These are phyloP conservation scores for Scleropages formosus DNA, from an alignment of 2,797 vertebrate species.

Conservation along the genomic window DNA sequence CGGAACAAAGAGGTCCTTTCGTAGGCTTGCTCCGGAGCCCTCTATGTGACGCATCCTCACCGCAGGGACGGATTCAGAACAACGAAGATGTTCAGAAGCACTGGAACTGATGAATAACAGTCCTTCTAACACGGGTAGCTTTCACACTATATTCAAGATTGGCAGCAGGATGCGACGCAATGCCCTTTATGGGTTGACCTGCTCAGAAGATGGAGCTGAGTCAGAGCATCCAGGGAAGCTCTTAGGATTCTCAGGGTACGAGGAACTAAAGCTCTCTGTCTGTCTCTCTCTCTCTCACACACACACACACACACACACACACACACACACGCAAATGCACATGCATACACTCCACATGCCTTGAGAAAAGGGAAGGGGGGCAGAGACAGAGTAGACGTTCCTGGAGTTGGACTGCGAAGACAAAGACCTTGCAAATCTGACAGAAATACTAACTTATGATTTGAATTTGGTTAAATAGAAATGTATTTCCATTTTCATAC, in stretches of 20 bases:
- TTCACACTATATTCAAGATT: no score
- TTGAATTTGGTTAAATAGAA: not conserved
- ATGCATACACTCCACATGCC: no score
- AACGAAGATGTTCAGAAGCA: not conserved
- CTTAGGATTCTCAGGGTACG: no score
- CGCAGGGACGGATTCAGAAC: slow-evolving; percentile 1
- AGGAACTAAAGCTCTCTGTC: not conserved
- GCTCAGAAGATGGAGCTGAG: no score
- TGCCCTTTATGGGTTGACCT: no score
- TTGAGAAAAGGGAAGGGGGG: not conserved
- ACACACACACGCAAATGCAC: not conserved
- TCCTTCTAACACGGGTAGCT: no score
- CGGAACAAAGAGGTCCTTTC: no score
- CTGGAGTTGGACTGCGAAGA: not conserved
- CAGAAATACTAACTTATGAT: not conserved
- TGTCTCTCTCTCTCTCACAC: not conserved
- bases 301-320: not conserved
- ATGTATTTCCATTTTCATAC: not conserved
- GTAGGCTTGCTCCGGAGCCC: not conserved
- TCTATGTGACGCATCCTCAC: not conserved
- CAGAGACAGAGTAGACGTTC: not conserved
- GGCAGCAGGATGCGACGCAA: no score
- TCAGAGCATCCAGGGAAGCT: no score
- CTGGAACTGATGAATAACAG: no score
- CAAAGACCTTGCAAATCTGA: not conserved